Conservation (phyloP, 1,140 invertebrate species). For the Paraescarpia echinospica region DNA sequence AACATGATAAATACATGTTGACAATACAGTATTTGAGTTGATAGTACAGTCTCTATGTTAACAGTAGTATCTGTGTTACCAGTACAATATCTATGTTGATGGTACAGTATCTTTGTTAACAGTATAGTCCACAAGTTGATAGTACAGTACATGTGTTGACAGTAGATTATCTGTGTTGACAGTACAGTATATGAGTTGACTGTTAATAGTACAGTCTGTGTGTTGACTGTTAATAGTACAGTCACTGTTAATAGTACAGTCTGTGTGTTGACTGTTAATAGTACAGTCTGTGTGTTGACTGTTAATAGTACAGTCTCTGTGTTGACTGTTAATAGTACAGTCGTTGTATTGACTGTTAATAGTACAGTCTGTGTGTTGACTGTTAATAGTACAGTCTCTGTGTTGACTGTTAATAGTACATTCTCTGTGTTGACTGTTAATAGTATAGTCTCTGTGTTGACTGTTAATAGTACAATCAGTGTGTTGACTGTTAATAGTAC, state of each 20-base stretch:
- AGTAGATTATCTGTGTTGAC: background rate
- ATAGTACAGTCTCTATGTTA: background rate
- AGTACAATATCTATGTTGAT: background rate
- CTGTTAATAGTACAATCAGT: no score
- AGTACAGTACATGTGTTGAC: no score
- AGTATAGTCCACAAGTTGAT: background rate
- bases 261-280: background rate
- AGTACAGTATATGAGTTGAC: background rate
- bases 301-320: no score
- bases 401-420: background rate
- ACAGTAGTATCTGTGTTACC: background rate
- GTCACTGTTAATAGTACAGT: background rate
- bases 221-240: background rate
- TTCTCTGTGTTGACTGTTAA: background rate
- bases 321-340: background rate
- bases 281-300: no score
- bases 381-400: background rate
- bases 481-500: no score
- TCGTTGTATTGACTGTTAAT: no score
- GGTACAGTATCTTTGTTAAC: background rate
- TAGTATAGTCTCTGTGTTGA: no score
- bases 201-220: no score
- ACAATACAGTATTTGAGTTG: background rate
- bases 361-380: no score
- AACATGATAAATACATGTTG: background rate